Percentiles rank a stretch among this genome's conserved stretches.
Evolutionary conservation across 2,888 invertebrate genomes (phyloP).

Genomic region (Lymantria dispar): DNA sequence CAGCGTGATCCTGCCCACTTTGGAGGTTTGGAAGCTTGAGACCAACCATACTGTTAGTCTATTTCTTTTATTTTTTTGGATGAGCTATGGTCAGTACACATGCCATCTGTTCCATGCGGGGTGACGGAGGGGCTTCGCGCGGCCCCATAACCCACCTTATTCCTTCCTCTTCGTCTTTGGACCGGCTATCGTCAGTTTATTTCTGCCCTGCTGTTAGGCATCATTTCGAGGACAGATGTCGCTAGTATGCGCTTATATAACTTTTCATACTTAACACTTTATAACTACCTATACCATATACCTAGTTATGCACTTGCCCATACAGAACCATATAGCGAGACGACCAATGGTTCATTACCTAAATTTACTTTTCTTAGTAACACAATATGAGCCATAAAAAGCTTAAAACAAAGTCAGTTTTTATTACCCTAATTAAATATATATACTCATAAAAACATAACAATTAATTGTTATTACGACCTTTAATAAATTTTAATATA

Average conservation of each 20-base stretch:
- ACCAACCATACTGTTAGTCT: too few relatives aligned
- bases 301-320: neutral
- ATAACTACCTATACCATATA: neutral
- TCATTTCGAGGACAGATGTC: neutral
- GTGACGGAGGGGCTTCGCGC: too few relatives aligned
- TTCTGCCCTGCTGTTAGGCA: too few relatives aligned
- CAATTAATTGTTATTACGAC: neutral
- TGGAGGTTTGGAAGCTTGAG: too few relatives aligned
- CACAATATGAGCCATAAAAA: neutral
- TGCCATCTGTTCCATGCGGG: too few relatives aligned
- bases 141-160: too few relatives aligned
- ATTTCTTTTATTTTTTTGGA: too few relatives aligned
- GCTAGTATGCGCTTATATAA: neutral
- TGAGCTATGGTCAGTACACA: too few relatives aligned
- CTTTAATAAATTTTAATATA: neutral
- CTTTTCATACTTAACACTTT: neutral
- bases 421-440: neutral
- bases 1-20: too few relatives aligned
- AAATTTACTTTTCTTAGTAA: conserved; percentile 5
- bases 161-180: too few relatives aligned
- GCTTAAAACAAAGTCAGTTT: neutral
- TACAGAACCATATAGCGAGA: conserved; percentile 3
- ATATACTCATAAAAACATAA: neutral
- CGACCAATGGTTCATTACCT: conserved; percentile 25
- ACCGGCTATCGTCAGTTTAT: too few relatives aligned